phyloP scores from a whole-genome alignment of 2,113 vertebrate genomes.

The Zootoca vivipara region DNA sequence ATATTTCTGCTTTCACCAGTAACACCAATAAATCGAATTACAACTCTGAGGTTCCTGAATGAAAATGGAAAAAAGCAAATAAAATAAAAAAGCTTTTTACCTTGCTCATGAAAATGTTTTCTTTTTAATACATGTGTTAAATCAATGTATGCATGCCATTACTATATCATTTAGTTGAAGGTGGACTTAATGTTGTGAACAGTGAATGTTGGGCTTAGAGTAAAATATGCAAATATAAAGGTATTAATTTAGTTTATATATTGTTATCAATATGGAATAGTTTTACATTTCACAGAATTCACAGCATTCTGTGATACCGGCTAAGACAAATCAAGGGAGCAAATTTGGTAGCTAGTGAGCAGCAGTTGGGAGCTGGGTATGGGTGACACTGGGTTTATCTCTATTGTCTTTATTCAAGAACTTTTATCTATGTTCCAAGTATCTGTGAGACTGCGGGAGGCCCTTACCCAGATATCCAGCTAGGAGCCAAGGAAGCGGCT shows the following conservation, averaged over 20 bases:
- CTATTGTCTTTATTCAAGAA: background rate
- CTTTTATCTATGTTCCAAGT: background rate
- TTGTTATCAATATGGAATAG: background rate
- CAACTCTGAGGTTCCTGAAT: conserved; percentile 25
- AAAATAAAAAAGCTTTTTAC: background rate
- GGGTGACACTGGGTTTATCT: background rate
- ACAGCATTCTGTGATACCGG: background rate
- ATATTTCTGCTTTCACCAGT: conserved; percentile 67
- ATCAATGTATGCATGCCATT: background rate
- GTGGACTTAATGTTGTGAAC: background rate
- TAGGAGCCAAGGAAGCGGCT: conserved; percentile 58
- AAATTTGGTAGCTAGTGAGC: background rate
- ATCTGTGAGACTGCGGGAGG: background rate
- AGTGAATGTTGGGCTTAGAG: background rate
- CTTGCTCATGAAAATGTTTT: background rate
- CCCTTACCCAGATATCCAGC: conserved; percentile 70
- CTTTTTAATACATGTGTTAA: background rate
- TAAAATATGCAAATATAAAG: background rate
- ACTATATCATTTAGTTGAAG: background rate
- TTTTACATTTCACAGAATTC: background rate
- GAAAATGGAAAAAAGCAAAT: background rate
- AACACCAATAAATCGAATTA: conserved; percentile 66
- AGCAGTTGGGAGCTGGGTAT: background rate
- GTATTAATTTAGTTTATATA: background rate
- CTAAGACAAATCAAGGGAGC: too few species aligned